phyloP scores from a whole-genome alignment of 2,888 invertebrate genomes.

The Drymonia ruficornis region DNA sequence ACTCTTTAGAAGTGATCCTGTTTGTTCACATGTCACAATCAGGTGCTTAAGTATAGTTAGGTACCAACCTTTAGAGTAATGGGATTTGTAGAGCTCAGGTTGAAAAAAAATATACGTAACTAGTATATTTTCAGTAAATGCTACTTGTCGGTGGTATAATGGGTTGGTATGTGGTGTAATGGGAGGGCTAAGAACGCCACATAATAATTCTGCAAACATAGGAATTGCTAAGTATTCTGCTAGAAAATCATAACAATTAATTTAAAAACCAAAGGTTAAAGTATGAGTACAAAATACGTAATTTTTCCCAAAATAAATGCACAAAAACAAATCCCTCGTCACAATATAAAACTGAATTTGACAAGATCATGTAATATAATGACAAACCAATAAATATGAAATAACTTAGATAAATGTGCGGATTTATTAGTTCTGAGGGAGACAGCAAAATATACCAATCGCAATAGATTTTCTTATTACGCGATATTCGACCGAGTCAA shows the following conservation, averaged over 20 bases:
- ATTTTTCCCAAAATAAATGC: no score
- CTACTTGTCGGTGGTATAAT: no score
- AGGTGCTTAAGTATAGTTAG: neutral
- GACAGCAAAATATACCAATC: constrained; percentile 45
- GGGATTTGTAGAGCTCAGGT: neutral
- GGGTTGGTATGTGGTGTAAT: no score
- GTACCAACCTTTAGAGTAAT: neutral
- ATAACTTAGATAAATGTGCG: constrained; percentile 47
- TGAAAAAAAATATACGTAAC: no score
- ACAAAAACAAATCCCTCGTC: neutral
- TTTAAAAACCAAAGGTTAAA: no score
- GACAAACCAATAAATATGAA: constrained; percentile 49
- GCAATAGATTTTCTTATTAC: constrained; percentile 33
- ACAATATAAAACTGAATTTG: constrained; percentile 15
- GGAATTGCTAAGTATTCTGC: no score
- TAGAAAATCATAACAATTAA: no score
- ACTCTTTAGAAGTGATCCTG: constrained; percentile 28
- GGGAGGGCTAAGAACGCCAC: no score
- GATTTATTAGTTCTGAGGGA: constrained; percentile 48
- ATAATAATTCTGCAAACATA: no score
- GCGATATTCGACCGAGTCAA: constrained; percentile 48
- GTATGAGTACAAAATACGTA: no score
- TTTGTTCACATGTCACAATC: constrained; percentile 33
- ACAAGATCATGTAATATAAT: constrained; percentile 43
- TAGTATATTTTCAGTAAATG: no score